These are phyloP conservation scores for Rhombomys opimus DNA, from an alignment of 2,113 vertebrate species.

Conservation along the genomic window DNA sequence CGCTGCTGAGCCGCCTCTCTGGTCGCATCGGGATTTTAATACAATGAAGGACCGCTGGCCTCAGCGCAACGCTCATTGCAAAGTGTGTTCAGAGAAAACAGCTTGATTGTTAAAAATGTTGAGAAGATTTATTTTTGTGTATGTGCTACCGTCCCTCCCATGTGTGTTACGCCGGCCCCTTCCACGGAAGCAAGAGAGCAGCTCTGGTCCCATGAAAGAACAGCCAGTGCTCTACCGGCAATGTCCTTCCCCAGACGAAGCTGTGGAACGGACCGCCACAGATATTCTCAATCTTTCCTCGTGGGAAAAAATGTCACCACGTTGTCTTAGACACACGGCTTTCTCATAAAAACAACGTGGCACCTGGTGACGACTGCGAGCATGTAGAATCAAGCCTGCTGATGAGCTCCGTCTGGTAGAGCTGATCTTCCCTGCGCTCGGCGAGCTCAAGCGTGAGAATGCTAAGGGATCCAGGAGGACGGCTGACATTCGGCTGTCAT, in stretches of 20 bases:
- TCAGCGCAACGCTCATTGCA: background rate
- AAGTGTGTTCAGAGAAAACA: background rate
- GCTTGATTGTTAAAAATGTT: background rate
- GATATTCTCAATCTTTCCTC: background rate
- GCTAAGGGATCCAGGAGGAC: background rate
- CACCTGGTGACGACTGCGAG: too few relatives aligned
- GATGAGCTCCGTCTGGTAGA: background rate
- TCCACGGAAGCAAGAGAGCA: background rate
- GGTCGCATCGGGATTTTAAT: too few relatives aligned
- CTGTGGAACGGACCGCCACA: background rate
- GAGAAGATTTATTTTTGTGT: background rate
- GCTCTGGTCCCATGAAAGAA: background rate
- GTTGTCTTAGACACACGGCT: background rate
- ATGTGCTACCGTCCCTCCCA: background rate
- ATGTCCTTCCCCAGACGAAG: background rate
- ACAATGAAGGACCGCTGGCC: background rate
- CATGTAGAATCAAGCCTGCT: background rate
- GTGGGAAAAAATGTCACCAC: too few relatives aligned
- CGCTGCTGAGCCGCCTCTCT: background rate
- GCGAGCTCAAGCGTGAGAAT: background rate
- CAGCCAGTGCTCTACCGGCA: background rate
- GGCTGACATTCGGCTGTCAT: background rate
- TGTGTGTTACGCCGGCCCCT: background rate
- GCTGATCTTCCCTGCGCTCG: background rate
- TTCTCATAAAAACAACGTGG: background rate